Base-by-base conservation (phyloP, 1,140 invertebrate species). In the Drosophila biarmipes region DNA sequence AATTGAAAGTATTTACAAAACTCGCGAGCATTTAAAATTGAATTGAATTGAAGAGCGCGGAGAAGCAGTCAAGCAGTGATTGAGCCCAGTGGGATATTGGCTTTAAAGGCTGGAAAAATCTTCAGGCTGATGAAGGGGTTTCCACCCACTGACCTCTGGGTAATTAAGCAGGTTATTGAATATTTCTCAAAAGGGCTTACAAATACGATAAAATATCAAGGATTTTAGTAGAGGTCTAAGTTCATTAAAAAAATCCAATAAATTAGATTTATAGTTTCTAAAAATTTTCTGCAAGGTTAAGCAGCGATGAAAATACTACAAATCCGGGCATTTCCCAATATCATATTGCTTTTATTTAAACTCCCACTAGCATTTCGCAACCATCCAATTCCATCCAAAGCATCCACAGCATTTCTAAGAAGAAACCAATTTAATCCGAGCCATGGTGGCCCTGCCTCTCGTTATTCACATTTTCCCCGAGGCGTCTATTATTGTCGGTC, bases 1-100 rank as follows among this genome's bases (percentile, higher is more conserved):
- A 81, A 87, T 78, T 81, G 73, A 81, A 85, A 73, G 78, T 38
- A 55, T 73, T 55, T 56, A 67, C 59, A 61, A 58, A 35, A 64
- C 68, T 48, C 37, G 58, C 51, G 27, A 57, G 42, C 63, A 80
- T 73, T 82, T 56, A 68, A 51, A 56, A 34, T 24, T 38, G 43
- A 58, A 72, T 19, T 59, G 66, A 55, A 40, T 38, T n/a, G 42
- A 48, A 38, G 43, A 54, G 17, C 29, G 43, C 24, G 5, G 31
- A 68, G 38, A 46, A 24, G 19, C 66, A 52, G n/a, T n/a, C n/a
- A 69, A 61, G 52, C 38, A 38, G 24, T 31, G 53, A 61, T 75
- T 68, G 52, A 52, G n/a, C 59, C 29, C 80, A 72, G 80, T 71
- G 53, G 80, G 71, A 5, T 34, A 48, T 48, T 56, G 48, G 27